Evolutionary conservation across 2,888 invertebrate species (phyloP).

Genomic region (Drosophila longiperda): DNA sequence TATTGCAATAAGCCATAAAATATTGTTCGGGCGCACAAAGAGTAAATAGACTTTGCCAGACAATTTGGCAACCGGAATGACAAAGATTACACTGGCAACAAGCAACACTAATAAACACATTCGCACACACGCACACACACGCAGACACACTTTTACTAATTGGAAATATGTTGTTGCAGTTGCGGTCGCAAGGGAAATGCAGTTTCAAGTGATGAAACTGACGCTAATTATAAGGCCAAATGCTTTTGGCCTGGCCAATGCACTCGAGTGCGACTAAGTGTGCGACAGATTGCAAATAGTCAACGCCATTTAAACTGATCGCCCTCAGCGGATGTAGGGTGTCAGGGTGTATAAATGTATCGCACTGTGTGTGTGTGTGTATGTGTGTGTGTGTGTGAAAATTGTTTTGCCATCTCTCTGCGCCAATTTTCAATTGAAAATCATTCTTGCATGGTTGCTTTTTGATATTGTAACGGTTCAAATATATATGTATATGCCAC

Average conservation of each 20-base stretch:
- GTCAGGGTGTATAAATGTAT: no score
- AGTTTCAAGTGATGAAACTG: conserved; percentile 38
- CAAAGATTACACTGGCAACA: conserved; percentile 23
- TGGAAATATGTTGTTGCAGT: conserved; percentile 47
- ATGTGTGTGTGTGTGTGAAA: conserved; percentile 28
- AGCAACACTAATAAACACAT: conserved; percentile 9
- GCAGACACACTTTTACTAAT: conserved; percentile 50
- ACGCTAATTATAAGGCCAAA: conserved; percentile 42
- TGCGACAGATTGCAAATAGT: conserved; percentile 64
- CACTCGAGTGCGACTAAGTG: conserved; percentile 49
- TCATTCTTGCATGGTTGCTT: conserved; percentile 58
- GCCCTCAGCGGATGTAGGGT: conserved; percentile 26
- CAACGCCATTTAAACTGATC: conserved; percentile 62
- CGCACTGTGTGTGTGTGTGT: neutral
- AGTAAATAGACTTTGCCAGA: conserved; percentile 11
- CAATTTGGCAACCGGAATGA: conserved; percentile 19
- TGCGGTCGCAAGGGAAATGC: conserved; percentile 31
- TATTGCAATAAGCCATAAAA: conserved; percentile 41
- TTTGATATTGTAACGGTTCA: conserved; percentile 40
- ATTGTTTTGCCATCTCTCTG: conserved; percentile 62
- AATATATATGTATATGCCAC: neutral
- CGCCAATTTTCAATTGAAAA: conserved; percentile 67
- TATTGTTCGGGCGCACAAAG: conserved; percentile 19
- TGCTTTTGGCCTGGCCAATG: conserved; percentile 35
- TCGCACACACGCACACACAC: neutral